Conservation (phyloP, 2,113 vertebrate genomes). For the Vombatus ursinus region DNA sequence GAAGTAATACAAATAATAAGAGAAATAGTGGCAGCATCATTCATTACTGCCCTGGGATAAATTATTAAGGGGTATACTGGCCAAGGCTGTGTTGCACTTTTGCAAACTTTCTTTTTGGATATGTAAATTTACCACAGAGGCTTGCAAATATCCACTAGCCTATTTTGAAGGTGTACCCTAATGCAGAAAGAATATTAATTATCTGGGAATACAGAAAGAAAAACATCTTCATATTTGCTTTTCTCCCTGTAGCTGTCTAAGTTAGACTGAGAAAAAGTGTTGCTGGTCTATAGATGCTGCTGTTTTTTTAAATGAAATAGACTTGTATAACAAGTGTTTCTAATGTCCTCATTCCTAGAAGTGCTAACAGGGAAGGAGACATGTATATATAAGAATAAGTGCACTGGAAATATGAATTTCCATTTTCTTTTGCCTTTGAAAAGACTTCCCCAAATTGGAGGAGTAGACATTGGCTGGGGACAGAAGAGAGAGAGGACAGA, state of each 20-base stretch:
- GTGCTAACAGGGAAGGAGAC: neutral
- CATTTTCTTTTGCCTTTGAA: neutral
- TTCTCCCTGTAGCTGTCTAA: neutral
- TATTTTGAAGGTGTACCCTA: neutral
- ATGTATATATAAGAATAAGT: neutral
- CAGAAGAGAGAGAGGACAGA: neutral
- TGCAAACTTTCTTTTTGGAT: neutral
- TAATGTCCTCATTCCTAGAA: neutral
- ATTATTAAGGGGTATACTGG: neutral
- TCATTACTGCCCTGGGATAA: neutral
- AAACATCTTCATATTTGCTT: neutral
- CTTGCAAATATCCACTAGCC: neutral
- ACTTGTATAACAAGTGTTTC: neutral
- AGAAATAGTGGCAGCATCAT: neutral
- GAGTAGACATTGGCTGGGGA: neutral
- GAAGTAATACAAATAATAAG: constrained; percentile 12
- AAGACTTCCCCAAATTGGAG: neutral
- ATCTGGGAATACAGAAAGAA: neutral
- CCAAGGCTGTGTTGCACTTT: neutral
- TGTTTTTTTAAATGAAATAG: neutral
- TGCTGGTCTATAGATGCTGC: neutral
- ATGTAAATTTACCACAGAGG: neutral
- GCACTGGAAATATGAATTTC: neutral
- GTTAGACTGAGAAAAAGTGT: neutral
- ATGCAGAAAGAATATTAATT: neutral